A percentile compares a stretch with the other conserved stretches of the same genome.
Evolutionary conservation across 2,888 invertebrate species (phyloP).

Genomic region (Conus canariensis): DNA sequence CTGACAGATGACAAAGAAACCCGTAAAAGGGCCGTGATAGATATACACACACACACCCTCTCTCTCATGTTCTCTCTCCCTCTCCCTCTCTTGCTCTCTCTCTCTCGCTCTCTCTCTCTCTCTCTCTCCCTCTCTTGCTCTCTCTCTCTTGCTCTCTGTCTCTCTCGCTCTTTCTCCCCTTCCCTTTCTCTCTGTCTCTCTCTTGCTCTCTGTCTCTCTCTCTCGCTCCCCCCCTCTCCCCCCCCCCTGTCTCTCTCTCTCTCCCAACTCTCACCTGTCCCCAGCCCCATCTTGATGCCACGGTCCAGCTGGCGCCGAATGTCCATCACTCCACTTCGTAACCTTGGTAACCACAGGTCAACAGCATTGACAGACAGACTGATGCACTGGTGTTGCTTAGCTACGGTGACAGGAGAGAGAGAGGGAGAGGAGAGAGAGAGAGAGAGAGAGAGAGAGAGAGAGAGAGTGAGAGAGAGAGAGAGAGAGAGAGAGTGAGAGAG

Average conservation of each 20-base stretch:
- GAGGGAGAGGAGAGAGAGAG: not conserved
- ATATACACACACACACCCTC: not conserved
- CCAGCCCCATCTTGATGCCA: conserved; percentile 89
- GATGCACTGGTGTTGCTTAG: not conserved
- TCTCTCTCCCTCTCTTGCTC: not conserved
- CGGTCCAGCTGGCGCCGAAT: conserved; percentile 84
- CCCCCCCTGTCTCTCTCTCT: not conserved
- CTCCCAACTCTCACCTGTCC: conserved; percentile 85
- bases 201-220: not conserved
- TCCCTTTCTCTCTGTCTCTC: not conserved
- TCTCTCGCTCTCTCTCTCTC: not conserved
- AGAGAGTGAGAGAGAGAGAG: no score
- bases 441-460: no score
- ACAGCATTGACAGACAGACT: not conserved
- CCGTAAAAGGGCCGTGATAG: no score
- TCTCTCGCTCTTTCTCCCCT: no score
- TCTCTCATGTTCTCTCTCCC: not conserved
- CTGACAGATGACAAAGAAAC: no score
- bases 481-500: no score
- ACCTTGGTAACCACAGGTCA: conserved; percentile 76
- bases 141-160: not conserved
- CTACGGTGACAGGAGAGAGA: not conserved
- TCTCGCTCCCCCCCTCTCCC: not conserved
- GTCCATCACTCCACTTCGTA: conserved; percentile 91
- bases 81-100: not conserved